Evolutionary conservation across 1,140 invertebrate species (phyloP).

Genomic region (Zeugodacus cucurbitae): DNA sequence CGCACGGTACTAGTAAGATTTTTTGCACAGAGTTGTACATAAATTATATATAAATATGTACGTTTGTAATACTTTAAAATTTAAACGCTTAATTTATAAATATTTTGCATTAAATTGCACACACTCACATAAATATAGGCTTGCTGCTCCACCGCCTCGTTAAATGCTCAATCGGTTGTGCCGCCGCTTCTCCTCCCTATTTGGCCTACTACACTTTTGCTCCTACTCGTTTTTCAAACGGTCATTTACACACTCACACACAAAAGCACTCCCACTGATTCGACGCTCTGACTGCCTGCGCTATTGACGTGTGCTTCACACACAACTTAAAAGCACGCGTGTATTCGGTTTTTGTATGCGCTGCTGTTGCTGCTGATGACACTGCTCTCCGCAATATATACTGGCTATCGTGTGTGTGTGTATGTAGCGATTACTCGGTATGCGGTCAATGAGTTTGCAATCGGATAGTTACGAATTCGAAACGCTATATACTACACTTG

Average conservation of each 20-base stretch:
- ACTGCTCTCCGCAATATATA: neutral
- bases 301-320: neutral
- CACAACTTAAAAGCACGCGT: neutral
- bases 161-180: neutral
- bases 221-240: constrained; percentile 8
- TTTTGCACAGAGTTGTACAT: neutral
- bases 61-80: neutral
- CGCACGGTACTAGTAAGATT: neutral
- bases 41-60: neutral
- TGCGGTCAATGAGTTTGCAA: constrained; percentile 32
- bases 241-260: neutral
- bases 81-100: neutral
- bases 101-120: constrained; percentile 6
- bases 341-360: neutral
- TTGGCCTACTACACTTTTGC: neutral
- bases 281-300: neutral
- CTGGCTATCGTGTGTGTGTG: neutral
- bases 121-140: constrained; percentile 3
- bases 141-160: neutral
- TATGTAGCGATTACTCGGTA: neutral
- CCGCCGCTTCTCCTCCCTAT: neutral
- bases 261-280: neutral
- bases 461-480: neutral
- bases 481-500: neutral
- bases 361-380: neutral